Evolutionary conservation across 1,140 invertebrate genomes (phyloP).

Genomic region (Augochlora pura): DNA sequence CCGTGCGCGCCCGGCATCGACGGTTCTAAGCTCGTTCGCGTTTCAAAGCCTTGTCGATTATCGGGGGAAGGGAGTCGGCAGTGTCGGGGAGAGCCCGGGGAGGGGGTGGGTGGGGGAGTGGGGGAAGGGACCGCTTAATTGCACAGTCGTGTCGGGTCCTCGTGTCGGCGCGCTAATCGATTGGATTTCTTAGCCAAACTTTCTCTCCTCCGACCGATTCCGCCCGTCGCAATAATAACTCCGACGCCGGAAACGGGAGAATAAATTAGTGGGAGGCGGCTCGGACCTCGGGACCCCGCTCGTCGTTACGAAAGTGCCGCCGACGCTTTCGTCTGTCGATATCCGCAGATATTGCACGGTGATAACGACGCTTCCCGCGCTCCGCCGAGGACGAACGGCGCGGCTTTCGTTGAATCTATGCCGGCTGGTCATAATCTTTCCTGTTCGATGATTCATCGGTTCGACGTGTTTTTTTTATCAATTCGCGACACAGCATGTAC

Average conservation of each 20-base stretch:
- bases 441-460: too few relatives aligned
- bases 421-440: too few relatives aligned
- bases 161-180: constrained; percentile 49
- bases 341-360: constrained; percentile 16
- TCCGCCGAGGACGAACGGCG: too few relatives aligned
- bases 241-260: constrained; percentile 21
- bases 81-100: constrained; percentile 12
- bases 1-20: background rate
- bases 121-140: constrained; percentile 37
- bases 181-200: constrained; percentile 54
- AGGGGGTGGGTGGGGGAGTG: too few relatives aligned
- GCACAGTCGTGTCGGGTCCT: constrained; percentile 49
- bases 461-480: too few relatives aligned
- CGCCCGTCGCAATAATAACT: constrained; percentile 49
- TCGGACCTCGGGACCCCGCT: background rate
- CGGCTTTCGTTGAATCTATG: too few relatives aligned
- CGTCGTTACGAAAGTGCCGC: constrained; percentile 11
- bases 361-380: background rate
- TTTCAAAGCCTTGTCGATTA: constrained; percentile 25
- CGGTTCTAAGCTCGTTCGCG: constrained; percentile 16
- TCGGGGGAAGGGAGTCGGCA: background rate
- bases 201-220: constrained; percentile 43
- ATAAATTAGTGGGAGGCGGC: constrained; percentile 33
- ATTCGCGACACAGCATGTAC: too few relatives aligned
- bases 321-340: background rate